Conservation (phyloP, 2,113 vertebrate species). For the Pomatostomus ruficeps region DNA sequence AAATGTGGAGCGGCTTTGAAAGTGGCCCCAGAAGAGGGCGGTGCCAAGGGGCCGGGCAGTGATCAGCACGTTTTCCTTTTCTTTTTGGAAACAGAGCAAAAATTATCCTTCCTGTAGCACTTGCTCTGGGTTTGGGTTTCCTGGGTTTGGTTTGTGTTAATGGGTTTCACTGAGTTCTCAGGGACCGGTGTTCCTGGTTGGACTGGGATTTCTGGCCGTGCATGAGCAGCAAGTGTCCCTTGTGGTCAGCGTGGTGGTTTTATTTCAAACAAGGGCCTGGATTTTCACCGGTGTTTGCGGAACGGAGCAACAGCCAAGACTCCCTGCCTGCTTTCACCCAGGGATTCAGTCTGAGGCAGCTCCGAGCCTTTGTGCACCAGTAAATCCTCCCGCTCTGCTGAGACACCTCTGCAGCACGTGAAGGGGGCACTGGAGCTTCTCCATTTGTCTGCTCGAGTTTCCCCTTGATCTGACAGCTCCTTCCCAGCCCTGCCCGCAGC, state of each 20-base stretch:
- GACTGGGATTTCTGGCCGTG: neutral
- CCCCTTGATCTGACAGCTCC: neutral
- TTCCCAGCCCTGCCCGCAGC: neutral
- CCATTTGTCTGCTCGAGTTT: neutral
- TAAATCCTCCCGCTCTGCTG: neutral
- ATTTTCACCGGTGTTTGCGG: neutral
- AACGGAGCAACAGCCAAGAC: neutral
- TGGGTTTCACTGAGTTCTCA: neutral
- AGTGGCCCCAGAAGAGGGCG: neutral
- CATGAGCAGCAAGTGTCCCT: rapidly evolving
- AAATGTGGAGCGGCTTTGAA: neutral
- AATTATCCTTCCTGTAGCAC: rapidly evolving
- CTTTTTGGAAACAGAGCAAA: neutral
- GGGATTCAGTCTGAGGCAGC: rapidly evolving
- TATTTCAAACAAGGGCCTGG: neutral
- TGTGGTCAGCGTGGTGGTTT: rapidly evolving
- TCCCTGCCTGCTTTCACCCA: neutral
- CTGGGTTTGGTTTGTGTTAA: neutral
- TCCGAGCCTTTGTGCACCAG: neutral
- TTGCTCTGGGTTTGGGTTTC: neutral
- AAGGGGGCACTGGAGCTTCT: neutral
- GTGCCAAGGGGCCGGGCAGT: rapidly evolving
- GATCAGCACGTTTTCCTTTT: neutral
- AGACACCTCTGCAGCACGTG: neutral
- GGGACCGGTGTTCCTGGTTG: neutral